phyloP scores from a whole-genome alignment of 2,113 vertebrate genomes.

The Callospermophilus lateralis region DNA sequence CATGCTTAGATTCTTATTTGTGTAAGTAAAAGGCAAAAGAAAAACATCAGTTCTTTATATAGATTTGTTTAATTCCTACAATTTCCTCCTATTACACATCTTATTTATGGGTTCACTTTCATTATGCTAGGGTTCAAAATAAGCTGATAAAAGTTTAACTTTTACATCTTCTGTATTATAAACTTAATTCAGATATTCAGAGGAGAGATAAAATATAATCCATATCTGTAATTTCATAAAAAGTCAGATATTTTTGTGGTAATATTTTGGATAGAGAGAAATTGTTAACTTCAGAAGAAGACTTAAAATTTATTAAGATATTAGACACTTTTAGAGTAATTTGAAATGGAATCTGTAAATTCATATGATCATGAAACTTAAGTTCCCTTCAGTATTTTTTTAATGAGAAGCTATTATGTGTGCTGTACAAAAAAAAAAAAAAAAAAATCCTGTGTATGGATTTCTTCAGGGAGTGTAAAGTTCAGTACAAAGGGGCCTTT shows the following conservation, averaged over 20 bases:
- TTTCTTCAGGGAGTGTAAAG: neutral
- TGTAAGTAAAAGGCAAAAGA: neutral
- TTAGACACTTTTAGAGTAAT: neutral
- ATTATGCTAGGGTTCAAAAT: neutral
- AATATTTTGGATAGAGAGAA: neutral
- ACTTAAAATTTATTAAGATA: neutral
- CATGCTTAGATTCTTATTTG: neutral
- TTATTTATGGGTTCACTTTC: neutral
- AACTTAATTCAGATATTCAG: constrained; percentile 8
- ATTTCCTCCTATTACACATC: neutral
- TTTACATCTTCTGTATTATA: neutral
- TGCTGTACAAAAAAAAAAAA: neutral
- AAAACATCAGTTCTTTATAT: neutral
- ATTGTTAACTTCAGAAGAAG: neutral
- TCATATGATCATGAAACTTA: neutral
- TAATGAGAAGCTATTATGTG: neutral
- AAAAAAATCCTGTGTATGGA: neutral
- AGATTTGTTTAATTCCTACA: neutral
- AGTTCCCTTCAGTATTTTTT: neutral
- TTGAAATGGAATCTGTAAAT: neutral
- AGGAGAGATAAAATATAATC: neutral
- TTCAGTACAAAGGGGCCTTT: neutral
- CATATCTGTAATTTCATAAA: neutral
- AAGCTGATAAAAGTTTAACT: neutral
- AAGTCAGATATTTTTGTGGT: neutral